These are phyloP conservation scores for Sardinella longiceps DNA, from an alignment of 2,797 vertebrate species.

Conservation along the genomic window DNA sequence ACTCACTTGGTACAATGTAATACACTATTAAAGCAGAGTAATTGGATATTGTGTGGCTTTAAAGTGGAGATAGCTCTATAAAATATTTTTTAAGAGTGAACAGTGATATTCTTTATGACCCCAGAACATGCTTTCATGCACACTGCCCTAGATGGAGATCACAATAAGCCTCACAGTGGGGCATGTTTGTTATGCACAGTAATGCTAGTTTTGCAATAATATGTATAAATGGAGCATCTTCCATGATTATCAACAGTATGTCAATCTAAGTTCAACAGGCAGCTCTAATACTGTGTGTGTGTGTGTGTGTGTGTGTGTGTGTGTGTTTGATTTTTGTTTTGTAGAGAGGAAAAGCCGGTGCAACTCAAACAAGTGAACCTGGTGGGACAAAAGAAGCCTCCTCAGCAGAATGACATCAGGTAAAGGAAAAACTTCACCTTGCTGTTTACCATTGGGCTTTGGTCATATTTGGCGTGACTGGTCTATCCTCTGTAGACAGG, in stretches of 20 bases:
- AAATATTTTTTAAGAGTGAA: conserved; percentile 2
- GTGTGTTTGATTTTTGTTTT: conserved; percentile 48
- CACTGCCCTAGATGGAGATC: background rate
- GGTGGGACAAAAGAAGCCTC: conserved; percentile 81
- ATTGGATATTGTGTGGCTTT: background rate
- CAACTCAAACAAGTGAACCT: conserved; percentile 80
- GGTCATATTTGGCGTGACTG: background rate
- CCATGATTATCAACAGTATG: background rate
- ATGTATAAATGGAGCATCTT: background rate
- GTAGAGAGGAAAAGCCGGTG: conserved; percentile 81
- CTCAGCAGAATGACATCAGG: conserved; percentile 80
- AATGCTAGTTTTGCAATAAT: background rate
- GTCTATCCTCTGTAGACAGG: too few species aligned
- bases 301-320: background rate
- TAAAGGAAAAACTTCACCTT: conserved; percentile 55
- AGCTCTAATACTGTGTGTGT: background rate
- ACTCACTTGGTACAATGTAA: background rate
- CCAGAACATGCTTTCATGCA: conserved; percentile 3
- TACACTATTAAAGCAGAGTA: conserved; percentile 1
- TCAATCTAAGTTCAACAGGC: background rate
- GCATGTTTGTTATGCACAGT: background rate
- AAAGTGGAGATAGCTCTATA: background rate
- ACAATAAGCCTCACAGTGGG: background rate
- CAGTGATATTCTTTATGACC: background rate
- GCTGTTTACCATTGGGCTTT: background rate